Conservation (phyloP, 2,797 vertebrate genomes). For the Ispidina picta region DNA sequence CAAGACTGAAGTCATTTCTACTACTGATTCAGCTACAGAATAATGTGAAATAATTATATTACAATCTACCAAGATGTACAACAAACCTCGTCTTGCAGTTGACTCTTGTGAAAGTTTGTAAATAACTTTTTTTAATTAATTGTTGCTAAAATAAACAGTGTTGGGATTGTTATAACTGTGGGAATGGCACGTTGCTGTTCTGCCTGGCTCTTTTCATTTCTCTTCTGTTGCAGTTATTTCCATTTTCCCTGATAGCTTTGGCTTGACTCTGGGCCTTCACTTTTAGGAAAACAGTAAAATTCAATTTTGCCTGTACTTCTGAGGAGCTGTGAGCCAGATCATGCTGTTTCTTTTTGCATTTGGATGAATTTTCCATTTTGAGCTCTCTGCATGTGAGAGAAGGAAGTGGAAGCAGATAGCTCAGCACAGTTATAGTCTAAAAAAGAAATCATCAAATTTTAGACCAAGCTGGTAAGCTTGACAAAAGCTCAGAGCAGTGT, state of each 20-base stretch:
- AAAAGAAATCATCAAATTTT: constrained; percentile 71
- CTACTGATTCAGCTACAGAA: background rate
- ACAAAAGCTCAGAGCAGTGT: constrained; percentile 50
- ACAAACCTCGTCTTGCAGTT: background rate
- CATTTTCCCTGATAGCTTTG: background rate
- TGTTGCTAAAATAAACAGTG: background rate
- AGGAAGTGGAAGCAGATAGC: constrained; percentile 61
- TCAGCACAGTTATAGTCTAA: constrained; percentile 65
- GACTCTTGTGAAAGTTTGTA: background rate
- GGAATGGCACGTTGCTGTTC: background rate
- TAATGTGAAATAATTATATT: background rate
- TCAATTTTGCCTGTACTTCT: constrained; percentile 50
- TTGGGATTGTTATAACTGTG: background rate
- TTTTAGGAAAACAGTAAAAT: constrained; percentile 49
- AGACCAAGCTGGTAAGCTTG: constrained; percentile 63
- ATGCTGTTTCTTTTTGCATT: constrained; percentile 68
- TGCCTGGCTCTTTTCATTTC: background rate
- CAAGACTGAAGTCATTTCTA: background rate
- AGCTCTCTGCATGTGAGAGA: constrained; percentile 41
- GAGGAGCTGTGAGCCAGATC: constrained; percentile 59
- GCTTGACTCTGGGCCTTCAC: constrained; percentile 19
- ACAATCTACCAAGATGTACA: background rate
- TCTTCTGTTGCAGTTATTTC: background rate
- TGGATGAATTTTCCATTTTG: constrained; percentile 62
- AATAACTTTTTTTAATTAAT: background rate